Evolutionary conservation across 2,888 invertebrate genomes (phyloP).

Genomic region (Fissipunctia ypsillon): DNA sequence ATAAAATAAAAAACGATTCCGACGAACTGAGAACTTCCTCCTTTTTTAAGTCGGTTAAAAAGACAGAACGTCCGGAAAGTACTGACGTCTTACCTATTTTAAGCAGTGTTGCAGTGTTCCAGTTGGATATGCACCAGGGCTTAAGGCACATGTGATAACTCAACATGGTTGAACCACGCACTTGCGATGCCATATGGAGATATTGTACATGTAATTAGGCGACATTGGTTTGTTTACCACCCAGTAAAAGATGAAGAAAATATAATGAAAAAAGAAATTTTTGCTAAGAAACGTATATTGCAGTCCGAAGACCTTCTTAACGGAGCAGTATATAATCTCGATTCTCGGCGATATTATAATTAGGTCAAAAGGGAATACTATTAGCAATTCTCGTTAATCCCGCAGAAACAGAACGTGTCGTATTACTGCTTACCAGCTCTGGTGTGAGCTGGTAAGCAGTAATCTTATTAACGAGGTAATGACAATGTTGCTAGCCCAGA

Average conservation of each 20-base stretch:
- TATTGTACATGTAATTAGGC: neutral
- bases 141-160: neutral
- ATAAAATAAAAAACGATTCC: too few relatives aligned
- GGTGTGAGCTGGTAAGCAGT: conserved; percentile 19
- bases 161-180: neutral
- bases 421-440: too few relatives aligned
- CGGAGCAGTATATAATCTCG: neutral
- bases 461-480: conserved; percentile 31
- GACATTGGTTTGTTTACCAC: neutral
- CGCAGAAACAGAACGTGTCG: conserved; percentile 12
- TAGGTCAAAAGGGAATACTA: conserved; percentile 20
- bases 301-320: neutral
- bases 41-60: too few relatives aligned
- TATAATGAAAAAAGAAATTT: neutral
- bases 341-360: conserved; percentile 1
- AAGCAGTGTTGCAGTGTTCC: neutral
- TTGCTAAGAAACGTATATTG: neutral
- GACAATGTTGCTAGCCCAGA: conserved; percentile 1
- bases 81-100: neutral
- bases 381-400: conserved; percentile 14
- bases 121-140: neutral
- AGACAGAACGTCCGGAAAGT: neutral
- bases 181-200: neutral
- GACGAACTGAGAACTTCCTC: too few relatives aligned
- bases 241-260: neutral